Evolutionary conservation across 2,113 vertebrate genomes (phyloP), one percentile per base, ranked within the genome.

Genomic region (Rhea americana): DNA sequence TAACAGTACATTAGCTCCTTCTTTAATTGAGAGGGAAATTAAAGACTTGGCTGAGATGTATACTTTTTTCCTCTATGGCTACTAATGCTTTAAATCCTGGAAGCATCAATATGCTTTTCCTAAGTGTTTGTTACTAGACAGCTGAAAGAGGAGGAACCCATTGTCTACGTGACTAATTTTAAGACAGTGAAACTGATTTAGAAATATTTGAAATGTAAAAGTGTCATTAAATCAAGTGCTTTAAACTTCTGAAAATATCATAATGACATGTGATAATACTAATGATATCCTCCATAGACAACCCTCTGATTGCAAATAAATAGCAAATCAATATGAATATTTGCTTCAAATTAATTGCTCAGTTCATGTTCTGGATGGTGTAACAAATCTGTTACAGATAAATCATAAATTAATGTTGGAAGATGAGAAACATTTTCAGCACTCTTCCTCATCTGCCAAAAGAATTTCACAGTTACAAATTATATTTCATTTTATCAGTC

Each of bases 11-110:
- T 58, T 50, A 67, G 68, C 71, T 95, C 47, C 55, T 65, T 53
- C 78, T 87, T 70, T 83, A 93, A 90, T 71, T 78, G 85, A 78
- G n/a, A 74, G 88, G 94, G 74, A 83, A 91, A 78, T 90, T 95
- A 85, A 1, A 88, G 76, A 93, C 63, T 90, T 87, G 79, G 78
- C 79, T 45, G 13, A 85, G 43, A 85, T 87, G 20, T 72, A 80
- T 82, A 82, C 5, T 50, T 81, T 73, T 8, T 8, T 9, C 65
- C 48, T 78, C 70, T 79, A 35, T 78, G 37, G 17, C 39, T 93
- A 67, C 73, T 78, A 74, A 80, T 81, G 81, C 51, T 90, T 92
- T 45, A 71, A 84, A 67, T 55, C 13, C 74, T 87, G 47, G 74
- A 94, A 92, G 25, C 26, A 35, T 2, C 50, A 3, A 78, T 51